phyloP scores from a whole-genome alignment of 2,888 invertebrate genomes.

The Lamellibrachia columna region DNA sequence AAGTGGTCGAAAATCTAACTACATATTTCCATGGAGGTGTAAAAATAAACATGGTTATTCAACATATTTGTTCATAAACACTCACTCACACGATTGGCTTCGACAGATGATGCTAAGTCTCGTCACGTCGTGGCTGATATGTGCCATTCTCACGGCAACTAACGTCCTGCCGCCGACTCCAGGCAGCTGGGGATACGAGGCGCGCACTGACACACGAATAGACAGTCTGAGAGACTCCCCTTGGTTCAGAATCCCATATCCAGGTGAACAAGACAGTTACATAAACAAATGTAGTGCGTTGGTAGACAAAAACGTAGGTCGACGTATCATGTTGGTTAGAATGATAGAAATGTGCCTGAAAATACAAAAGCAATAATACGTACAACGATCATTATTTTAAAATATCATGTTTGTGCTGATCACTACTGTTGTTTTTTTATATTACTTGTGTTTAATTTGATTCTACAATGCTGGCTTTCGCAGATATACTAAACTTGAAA shows the following conservation, averaged over 20 bases:
- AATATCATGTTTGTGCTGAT: too few relatives aligned
- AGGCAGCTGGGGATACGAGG: background rate
- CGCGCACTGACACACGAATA: background rate
- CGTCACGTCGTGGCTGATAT: background rate
- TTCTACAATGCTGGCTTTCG: too few relatives aligned
- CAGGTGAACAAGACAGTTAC: background rate
- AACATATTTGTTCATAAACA: too few relatives aligned
- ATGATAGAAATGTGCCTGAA: slow-evolving; percentile 7
- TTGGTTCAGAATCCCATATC: background rate
- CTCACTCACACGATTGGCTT: background rate
- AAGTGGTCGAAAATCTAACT: too few relatives aligned
- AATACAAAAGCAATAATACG: background rate
- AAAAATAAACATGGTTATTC: too few relatives aligned
- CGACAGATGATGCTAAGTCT: background rate
- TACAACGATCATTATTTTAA: too few relatives aligned
- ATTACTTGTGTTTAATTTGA: too few relatives aligned
- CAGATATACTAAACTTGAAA: too few relatives aligned
- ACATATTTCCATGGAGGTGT: too few relatives aligned
- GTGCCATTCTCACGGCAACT: background rate
- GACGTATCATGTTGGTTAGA: background rate
- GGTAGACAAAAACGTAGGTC: too few relatives aligned
- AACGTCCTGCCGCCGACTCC: background rate
- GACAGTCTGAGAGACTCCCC: background rate
- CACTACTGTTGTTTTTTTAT: too few relatives aligned
- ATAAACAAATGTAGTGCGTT: background rate